Base-by-base conservation (phyloP, 2,888 invertebrate species). In the Margaritifera margaritifera region DNA sequence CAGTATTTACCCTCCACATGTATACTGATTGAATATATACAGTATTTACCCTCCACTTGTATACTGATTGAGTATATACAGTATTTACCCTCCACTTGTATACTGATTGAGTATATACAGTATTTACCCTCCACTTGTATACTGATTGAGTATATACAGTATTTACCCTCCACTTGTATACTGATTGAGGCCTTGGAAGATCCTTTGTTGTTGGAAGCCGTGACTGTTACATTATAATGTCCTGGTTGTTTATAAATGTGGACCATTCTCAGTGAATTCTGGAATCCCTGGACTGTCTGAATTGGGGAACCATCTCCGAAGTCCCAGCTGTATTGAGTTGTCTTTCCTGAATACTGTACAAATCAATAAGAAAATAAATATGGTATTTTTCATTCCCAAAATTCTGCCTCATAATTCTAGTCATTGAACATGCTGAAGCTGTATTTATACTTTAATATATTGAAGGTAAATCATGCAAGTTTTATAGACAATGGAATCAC, bases 271-370 rank as follows among this genome's bases (percentile, higher is more conserved):
- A 74, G 59, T 0, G 78, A 78, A 22, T 74, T 71, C 8, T 74
- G 52, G 4, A 82, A 66, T 5, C 82, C 82, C 25, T 63, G 68
- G 15, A 69, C 61, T 20, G 57, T 69, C 11, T 69, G 60, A 15
- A 61, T 62, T 11, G 61, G 24, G 22, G 59, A 63, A 1, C 68
- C 69, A 69, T 82, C 79, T 50, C 80, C 80, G 68, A 85, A 84
- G 42, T 72, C 64, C 83, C 84, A 84, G 1, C 75, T 77, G 71
- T 86, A 86, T 0, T 59, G 66, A 2, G 84, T 86, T 22, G 76
- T 68, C 60, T 59, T 53, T 52, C 74, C 72, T 2, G 80, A 80
- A 6, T 83, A 82, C 83, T 82, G 65, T 27, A 56, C 42, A 42
- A 42, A 42, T 42, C 11, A 42, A 42, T 3, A 42, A 42, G 15